Evolutionary conservation across 2,797 vertebrate species (phyloP).

Genomic region (Cygnus olor): DNA sequence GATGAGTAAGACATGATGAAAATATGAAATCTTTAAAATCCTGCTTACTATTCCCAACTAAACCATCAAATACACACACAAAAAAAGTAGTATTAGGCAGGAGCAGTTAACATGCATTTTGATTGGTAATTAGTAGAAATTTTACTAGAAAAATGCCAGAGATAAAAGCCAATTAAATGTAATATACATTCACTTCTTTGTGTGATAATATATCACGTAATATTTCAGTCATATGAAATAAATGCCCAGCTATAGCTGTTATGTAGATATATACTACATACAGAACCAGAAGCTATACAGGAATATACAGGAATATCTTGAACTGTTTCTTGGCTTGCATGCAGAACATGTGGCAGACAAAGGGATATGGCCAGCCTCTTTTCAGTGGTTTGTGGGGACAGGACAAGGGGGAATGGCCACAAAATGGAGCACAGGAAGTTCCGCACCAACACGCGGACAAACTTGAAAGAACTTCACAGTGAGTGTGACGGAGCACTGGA

Average conservation of each 20-base stretch:
- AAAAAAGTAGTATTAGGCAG: not conserved
- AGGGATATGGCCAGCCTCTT: too few species aligned
- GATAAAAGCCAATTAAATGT: not conserved
- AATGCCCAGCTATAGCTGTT: not conserved
- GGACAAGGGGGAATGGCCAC: too few species aligned
- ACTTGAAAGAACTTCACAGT: too few species aligned
- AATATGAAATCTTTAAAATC: not conserved
- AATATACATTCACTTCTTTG: not conserved
- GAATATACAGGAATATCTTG: not conserved
- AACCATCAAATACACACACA: not conserved
- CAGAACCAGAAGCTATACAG: not conserved
- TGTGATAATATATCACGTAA: not conserved
- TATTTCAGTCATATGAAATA: not conserved
- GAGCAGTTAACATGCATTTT: not conserved
- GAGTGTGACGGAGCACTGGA: too few species aligned
- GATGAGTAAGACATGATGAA: not conserved
- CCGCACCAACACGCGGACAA: too few species aligned
- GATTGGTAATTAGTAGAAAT: not conserved
- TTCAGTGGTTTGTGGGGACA: too few species aligned
- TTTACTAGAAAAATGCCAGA: not conserved
- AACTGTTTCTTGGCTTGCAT: too few species aligned
- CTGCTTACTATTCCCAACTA: not conserved
- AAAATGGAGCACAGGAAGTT: too few species aligned
- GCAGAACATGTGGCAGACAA: too few species aligned
- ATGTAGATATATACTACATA: rapidly evolving